A percentile compares a stretch with the other conserved stretches of the same genome.
Conservation (phyloP, 2,113 vertebrate genomes). For the Rhabdornis inornatus region DNA sequence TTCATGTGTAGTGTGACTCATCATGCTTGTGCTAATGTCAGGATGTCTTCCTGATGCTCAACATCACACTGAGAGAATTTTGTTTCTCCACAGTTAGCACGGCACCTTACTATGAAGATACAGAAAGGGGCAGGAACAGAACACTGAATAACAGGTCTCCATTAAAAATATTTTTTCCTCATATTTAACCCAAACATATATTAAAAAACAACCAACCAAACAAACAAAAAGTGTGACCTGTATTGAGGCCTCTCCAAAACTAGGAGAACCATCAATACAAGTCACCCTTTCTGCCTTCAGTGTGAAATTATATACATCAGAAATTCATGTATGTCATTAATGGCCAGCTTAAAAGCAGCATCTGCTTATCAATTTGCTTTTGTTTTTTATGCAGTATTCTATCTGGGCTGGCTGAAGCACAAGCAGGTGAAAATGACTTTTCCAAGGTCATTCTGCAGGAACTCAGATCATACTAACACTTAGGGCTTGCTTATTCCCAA, state of each 20-base stretch:
- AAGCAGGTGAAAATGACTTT: constrained; percentile 46
- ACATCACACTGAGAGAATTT: background rate
- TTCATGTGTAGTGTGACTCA: background rate
- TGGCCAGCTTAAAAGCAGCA: constrained; percentile 2
- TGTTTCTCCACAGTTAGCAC: background rate
- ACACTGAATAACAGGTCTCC: background rate
- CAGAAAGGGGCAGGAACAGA: background rate
- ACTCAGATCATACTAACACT: background rate
- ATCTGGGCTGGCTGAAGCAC: constrained; percentile 28
- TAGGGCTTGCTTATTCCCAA: background rate
- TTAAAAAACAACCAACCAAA: background rate
- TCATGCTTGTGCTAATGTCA: background rate
- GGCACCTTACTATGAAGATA: background rate
- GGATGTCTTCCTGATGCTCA: background rate
- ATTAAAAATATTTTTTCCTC: background rate
- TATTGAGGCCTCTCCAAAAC: background rate
- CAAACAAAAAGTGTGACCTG: background rate
- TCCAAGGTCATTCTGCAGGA: constrained; percentile 30
- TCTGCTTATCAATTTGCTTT: constrained; percentile 18
- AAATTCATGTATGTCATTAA: constrained; percentile 3
- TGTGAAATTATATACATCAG: background rate
- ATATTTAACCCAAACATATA: background rate
- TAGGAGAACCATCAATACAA: background rate
- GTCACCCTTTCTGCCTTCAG: background rate
- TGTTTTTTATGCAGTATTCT: constrained; percentile 30